Percentiles rank a stretch among this genome's conserved stretches.
phyloP scores from a whole-genome alignment of 2,113 vertebrate species.

The Paralichthys olivaceus region DNA sequence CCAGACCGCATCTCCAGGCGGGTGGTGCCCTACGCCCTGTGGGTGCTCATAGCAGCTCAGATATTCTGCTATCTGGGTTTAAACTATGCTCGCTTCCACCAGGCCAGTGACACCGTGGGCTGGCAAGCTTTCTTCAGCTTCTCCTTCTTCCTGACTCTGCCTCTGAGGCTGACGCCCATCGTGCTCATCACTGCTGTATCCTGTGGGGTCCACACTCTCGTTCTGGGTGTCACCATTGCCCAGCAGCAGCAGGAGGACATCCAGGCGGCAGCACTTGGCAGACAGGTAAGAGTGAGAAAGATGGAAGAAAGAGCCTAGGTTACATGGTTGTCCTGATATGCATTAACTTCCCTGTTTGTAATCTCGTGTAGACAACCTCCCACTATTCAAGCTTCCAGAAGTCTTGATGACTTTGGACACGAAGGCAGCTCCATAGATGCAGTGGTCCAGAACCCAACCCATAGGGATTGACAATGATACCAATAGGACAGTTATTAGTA shows the following conservation, averaged over 20 bases:
- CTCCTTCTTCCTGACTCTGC: constrained; percentile 93
- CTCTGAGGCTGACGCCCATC: constrained; percentile 90
- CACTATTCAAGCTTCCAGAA: not conserved
- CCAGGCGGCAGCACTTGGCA: constrained; percentile 81
- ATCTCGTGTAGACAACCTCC: not conserved
- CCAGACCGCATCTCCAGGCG: constrained; percentile 87
- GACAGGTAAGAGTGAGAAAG: constrained; percentile 85
- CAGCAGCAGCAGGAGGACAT: constrained; percentile 89
- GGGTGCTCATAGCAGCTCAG: constrained; percentile 92
- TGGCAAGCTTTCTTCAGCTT: constrained; percentile 97
- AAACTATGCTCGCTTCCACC: constrained; percentile 88
- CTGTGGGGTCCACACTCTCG: constrained; percentile 91
- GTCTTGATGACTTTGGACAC: not conserved
- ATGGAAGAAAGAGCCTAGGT: not conserved
- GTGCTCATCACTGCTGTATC: constrained; percentile 89
- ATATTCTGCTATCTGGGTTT: constrained; percentile 93
- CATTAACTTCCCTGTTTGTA: not conserved
- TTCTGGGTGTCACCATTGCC: constrained; percentile 91
- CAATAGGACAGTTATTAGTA: not conserved
- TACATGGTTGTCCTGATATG: not conserved
- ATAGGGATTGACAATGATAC: not conserved
- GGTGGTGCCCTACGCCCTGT: constrained; percentile 90
- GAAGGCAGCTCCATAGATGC: not conserved
- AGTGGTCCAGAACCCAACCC: not conserved
- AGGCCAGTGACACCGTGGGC: constrained; percentile 93